Percentiles rank a stretch among this genome's conserved stretches.
Conservation (phyloP, 2,113 vertebrate species). For the Pluvianellus socialis region DNA sequence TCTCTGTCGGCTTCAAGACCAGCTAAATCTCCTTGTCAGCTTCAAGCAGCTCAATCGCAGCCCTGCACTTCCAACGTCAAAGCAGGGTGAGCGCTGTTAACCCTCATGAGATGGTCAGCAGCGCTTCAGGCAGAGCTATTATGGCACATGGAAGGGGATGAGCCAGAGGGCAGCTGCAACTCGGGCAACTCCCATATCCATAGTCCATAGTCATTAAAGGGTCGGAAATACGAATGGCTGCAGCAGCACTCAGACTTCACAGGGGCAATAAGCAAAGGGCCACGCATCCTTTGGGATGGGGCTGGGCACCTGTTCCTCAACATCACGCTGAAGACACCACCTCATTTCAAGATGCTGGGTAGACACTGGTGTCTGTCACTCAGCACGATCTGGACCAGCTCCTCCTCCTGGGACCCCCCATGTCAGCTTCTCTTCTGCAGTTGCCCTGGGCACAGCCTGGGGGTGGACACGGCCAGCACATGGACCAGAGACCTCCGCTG, state of each 20-base stretch:
- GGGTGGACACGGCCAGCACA: not conserved
- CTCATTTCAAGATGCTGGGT: not conserved
- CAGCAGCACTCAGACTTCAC: not conserved
- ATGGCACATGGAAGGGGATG: rapidly evolving
- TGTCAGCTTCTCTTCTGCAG: not conserved
- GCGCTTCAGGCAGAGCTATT: not conserved
- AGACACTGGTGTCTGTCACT: not conserved
- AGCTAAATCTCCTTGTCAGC: not conserved
- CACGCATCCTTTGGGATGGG: rapidly evolving
- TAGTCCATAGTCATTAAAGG: not conserved
- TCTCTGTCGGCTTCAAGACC: not conserved
- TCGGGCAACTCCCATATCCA: rapidly evolving
- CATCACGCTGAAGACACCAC: not conserved
- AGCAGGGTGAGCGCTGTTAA: not conserved
- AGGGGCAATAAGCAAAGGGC: not conserved
- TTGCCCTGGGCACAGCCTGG: not conserved
- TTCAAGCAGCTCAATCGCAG: not conserved
- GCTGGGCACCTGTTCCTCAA: not conserved
- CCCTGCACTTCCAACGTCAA: not conserved
- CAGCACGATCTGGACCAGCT: rapidly evolving
- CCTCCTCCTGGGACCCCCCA: not conserved
- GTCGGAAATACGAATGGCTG: rapidly evolving
- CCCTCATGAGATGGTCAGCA: not conserved
- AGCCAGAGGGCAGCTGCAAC: not conserved
- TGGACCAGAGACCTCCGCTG: not conserved